Base-by-base conservation (phyloP, 2,797 vertebrate genomes). In the Euphonia xanthogaster region DNA sequence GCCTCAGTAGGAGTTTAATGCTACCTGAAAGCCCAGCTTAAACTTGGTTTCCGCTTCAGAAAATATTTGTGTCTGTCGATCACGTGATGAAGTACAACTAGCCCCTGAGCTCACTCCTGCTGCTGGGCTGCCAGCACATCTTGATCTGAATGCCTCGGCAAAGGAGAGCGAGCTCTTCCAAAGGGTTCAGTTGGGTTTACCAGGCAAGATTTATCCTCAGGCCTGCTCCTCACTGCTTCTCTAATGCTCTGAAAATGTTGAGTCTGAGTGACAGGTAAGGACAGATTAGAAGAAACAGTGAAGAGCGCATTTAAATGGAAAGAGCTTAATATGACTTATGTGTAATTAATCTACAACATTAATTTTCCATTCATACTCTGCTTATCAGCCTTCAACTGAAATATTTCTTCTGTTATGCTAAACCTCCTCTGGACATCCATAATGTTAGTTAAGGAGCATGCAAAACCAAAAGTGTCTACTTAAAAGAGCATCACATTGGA, bases 341-440 rank as follows among this genome's bases (percentile, higher is more conserved):
- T 76, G 85, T 73, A 96, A 96, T 96, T 81, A 94, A 93, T 83
- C 91, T 86, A 28, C 70, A 94, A 80, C 37, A 76, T 72, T 90
- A 19, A 78, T 89, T 93, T 82, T 80, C 77, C 31, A 84, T 93
- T 88, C 92, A 85, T 78, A 89, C 42, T 90, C 76, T 86, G 62
- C 65, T 90, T 96, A 93, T 93, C 95, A 95, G 89, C 22, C 45
- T 95, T 95, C 39, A 21, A 74, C 68, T 91, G 75, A 95, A 89
- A 25, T 47, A 79, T 63, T 96, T 91, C 84, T 88, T 87, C 94
- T 89, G 71, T 88, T 96, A 95, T 70, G 92, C 88, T 97, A 94
- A 96, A 96, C 79, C 78, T 94, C 88, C 4, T 14, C 44, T 73
- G 81, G 71, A 82, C 11, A 9, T 37, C 53, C 20, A 48, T 25